Evolutionary conservation across 2,888 invertebrate species (phyloP).

Genomic region (Netelia melanura): DNA sequence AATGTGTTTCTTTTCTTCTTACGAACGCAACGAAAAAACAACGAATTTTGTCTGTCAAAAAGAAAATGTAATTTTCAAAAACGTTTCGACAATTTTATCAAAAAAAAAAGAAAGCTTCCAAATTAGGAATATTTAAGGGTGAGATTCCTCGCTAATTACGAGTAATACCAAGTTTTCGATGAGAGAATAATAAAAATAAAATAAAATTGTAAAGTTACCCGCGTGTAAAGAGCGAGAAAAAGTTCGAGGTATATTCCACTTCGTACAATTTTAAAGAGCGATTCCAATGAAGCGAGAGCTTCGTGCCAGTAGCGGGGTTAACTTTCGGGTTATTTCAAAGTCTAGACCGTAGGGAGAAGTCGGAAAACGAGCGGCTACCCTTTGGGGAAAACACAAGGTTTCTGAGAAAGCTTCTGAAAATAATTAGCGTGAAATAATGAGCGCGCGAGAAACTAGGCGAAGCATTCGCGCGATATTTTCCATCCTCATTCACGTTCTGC

Average conservation of each 20-base stretch:
- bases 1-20: constrained; percentile 4
- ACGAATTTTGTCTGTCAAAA: neutral
- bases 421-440: constrained; percentile 67
- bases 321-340: constrained; percentile 35
- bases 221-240: neutral
- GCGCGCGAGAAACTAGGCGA: neutral
- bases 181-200: too few relatives aligned
- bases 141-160: too few relatives aligned
- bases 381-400: constrained; percentile 25
- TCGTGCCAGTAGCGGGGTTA: neutral
- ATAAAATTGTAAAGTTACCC: neutral
- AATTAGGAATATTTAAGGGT: too few relatives aligned
- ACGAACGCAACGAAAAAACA: neutral
- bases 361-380: neutral
- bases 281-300: constrained; percentile 1
- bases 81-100: too few relatives aligned
- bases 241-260: neutral
- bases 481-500: constrained; percentile 10
- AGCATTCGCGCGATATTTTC: neutral
- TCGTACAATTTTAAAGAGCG: too few relatives aligned
- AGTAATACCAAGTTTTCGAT: too few relatives aligned
- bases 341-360: constrained; percentile 3
- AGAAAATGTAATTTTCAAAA: neutral
- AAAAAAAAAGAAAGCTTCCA: too few relatives aligned
- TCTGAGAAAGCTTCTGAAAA: constrained; percentile 44